Evolutionary conservation across 2,888 invertebrate genomes (phyloP).

Genomic region (Agonopterix heracliana): DNA sequence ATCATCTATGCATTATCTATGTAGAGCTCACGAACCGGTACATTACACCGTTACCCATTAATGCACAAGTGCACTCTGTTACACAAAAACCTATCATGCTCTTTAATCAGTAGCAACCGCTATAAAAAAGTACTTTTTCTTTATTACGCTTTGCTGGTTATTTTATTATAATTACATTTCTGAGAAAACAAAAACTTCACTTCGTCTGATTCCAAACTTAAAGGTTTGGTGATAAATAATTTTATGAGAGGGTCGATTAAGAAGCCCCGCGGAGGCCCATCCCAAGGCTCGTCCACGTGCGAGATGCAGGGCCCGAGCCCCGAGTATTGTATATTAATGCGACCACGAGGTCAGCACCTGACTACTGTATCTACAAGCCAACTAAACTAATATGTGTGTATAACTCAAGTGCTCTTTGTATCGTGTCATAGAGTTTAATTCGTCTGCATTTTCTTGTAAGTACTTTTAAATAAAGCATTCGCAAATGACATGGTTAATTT

Average conservation of each 20-base stretch:
- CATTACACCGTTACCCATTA: constrained; percentile 9
- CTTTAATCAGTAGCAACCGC: neutral
- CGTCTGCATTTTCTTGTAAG: too few relatives aligned
- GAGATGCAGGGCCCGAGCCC: constrained; percentile 29
- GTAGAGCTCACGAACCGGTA: constrained; percentile 9
- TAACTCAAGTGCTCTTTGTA: too few relatives aligned
- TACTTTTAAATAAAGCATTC: too few relatives aligned
- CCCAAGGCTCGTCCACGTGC: constrained; percentile 31
- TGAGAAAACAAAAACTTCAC: too few relatives aligned
- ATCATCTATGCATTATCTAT: constrained; percentile 2
- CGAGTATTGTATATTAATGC: constrained; percentile 28
- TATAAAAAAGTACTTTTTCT: neutral
- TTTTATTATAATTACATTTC: too few relatives aligned
- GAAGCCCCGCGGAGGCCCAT: neutral
- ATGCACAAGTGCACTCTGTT: constrained; percentile 12
- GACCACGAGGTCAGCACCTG: constrained; percentile 43
- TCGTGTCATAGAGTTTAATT: too few relatives aligned
- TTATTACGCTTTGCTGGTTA: too few relatives aligned
- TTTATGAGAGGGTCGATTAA: neutral
- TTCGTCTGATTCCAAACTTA: too few relatives aligned
- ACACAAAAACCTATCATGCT: constrained; percentile 7
- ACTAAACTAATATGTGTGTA: neutral
- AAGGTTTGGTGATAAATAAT: too few relatives aligned
- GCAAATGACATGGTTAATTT: too few relatives aligned
- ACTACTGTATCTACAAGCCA: constrained; percentile 6